Percentiles rank a stretch among this genome's conserved stretches.
These are phyloP conservation scores for Rhinopithecus roxellana DNA, from an alignment of 2,113 vertebrate species.

Conservation along the genomic window DNA sequence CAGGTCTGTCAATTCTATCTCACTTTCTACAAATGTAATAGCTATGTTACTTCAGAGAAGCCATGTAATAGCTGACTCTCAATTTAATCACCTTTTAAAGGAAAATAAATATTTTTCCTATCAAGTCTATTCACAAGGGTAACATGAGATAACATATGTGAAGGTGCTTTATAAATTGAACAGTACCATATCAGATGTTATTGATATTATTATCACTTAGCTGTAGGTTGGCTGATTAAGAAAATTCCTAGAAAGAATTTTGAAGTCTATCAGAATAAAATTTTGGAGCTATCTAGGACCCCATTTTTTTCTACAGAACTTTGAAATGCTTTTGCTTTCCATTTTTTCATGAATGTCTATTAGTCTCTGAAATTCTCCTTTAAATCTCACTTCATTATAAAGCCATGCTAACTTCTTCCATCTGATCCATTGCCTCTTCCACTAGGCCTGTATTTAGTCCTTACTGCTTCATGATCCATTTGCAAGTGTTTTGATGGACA, in stretches of 20 bases:
- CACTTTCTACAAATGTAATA: background rate
- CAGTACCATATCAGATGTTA: background rate
- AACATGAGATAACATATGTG: background rate
- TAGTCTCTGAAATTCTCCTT: background rate
- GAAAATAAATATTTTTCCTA: background rate
- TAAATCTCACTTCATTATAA: background rate
- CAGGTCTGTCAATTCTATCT: background rate
- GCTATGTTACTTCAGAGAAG: background rate
- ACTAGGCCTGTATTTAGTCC: background rate
- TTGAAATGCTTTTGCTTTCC: background rate
- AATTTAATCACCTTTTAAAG: background rate
- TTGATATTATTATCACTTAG: background rate
- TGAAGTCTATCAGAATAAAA: background rate
- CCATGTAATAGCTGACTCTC: conserved; percentile 26
- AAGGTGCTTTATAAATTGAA: background rate
- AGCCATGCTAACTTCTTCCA: background rate
- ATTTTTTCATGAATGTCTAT: background rate
- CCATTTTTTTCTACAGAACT: background rate
- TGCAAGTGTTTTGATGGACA: background rate
- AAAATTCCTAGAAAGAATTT: background rate
- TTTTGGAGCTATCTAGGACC: background rate
- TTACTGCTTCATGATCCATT: background rate
- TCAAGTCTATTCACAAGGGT: background rate
- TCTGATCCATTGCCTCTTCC: background rate
- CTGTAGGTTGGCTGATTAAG: background rate